These are phyloP conservation scores for Oncorhynchus masou DNA, from an alignment of 2,113 vertebrate genomes.

Conservation along the genomic window DNA sequence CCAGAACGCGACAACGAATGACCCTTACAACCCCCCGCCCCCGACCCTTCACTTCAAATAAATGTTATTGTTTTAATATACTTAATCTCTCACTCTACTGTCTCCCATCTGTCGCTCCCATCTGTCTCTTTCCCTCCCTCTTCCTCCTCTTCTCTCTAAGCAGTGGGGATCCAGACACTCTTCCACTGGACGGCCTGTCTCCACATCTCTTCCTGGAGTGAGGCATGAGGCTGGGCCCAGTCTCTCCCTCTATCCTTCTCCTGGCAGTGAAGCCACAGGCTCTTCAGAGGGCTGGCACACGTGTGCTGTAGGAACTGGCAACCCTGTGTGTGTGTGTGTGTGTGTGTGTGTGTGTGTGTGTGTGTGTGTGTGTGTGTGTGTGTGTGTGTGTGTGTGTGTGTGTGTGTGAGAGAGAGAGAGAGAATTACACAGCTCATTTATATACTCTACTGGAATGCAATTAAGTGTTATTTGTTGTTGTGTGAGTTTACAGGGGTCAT, in stretches of 20 bases:
- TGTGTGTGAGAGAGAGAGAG: neutral
- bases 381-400: neutral
- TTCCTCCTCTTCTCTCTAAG: slow-evolving; percentile 47
- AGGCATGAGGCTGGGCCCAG: slow-evolving; percentile 54
- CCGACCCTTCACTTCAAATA: neutral
- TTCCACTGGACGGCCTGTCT: slow-evolving; percentile 81
- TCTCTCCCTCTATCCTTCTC: slow-evolving; percentile 43
- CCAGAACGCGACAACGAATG: neutral
- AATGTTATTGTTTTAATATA: neutral
- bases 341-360: neutral
- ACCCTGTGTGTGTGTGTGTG: slow-evolving; percentile 65
- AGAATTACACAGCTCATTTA: too few species aligned
- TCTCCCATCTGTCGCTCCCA: neutral
- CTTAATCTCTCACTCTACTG: neutral
- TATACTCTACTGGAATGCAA: too few species aligned
- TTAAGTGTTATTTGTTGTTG: neutral
- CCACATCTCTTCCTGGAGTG: slow-evolving; percentile 73
- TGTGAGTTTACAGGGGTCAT: neutral
- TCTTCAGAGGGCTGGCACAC: slow-evolving; percentile 81
- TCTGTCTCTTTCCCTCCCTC: neutral
- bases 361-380: slow-evolving; percentile 33
- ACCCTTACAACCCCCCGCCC: neutral
- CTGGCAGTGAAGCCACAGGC: slow-evolving; percentile 73
- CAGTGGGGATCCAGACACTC: slow-evolving; percentile 86
- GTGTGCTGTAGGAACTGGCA: slow-evolving; percentile 83